Percentiles rank a stretch among this genome's conserved stretches.
phyloP scores from a whole-genome alignment of 2,888 invertebrate species.

The Metallyticus violacea region DNA sequence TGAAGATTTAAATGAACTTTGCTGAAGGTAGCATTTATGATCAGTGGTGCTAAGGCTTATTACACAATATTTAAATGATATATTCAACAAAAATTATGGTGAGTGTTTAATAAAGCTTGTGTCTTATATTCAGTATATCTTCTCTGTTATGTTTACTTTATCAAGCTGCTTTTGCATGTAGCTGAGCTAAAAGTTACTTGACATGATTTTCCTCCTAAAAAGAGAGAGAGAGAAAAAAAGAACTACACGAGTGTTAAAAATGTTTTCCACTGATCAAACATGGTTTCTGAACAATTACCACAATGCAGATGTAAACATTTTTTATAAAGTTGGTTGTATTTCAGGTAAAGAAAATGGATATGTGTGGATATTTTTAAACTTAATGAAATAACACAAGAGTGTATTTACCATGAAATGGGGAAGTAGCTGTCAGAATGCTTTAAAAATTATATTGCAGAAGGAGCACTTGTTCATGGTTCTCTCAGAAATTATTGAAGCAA shows the following conservation, averaged over 20 bases:
- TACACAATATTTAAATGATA: not conserved
- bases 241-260: not conserved
- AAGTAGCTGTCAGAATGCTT: not conserved
- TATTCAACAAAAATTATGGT: not conserved
- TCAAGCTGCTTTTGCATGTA: not conserved
- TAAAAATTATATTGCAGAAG: not conserved
- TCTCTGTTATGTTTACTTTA: not conserved
- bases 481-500: not conserved
- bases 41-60: not conserved
- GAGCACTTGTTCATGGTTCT: not conserved
- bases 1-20: not conserved
- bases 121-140: not conserved
- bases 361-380: not conserved
- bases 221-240: not conserved
- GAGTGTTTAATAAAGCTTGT: not conserved
- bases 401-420: not conserved
- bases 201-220: not conserved
- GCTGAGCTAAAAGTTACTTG: not conserved
- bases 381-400: not conserved
- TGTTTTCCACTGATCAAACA: not conserved
- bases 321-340: not conserved
- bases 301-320: not conserved
- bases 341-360: not conserved
- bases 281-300: not conserved
- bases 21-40: not conserved